Conservation (phyloP, 2,888 invertebrate species). For the Dicyrtoma fusca region DNA sequence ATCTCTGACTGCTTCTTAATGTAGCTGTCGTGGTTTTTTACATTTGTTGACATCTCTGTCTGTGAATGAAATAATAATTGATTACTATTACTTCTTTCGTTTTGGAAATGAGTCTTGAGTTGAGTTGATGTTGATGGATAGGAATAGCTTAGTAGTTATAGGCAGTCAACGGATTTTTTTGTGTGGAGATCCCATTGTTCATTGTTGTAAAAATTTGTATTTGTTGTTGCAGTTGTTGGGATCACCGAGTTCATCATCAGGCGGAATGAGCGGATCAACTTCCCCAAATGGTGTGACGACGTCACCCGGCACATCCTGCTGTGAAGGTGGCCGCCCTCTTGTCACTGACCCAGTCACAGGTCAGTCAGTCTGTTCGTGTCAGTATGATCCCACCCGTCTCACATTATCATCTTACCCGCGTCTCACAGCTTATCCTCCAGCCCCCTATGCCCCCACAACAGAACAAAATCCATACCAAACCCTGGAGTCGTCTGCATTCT, state of each 20-base stretch:
- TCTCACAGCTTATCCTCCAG: conserved; percentile 72
- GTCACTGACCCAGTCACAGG: conserved; percentile 92
- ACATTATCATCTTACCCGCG: conserved; percentile 82
- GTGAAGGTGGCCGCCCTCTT: conserved; percentile 88
- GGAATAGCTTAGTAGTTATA: too few species aligned
- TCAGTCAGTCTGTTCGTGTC: conserved; percentile 90
- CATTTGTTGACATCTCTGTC: too few species aligned
- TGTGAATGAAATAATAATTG: too few species aligned
- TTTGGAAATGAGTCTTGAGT: not conserved
- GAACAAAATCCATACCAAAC: conserved; percentile 92
- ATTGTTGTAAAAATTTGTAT: conserved; percentile 1
- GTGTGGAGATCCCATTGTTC: not conserved
- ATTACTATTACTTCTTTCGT: not conserved
- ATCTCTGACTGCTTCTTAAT: too few species aligned
- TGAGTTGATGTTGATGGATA: not conserved
- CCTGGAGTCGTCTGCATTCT: conserved; percentile 93
- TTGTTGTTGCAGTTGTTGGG: conserved; percentile 49
- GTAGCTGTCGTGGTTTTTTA: too few species aligned
- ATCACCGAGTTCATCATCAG: conserved; percentile 55
- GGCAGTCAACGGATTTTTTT: too few species aligned
- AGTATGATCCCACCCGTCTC: conserved; percentile 85
- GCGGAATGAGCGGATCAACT: conserved; percentile 56
- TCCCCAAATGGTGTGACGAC: conserved; percentile 57
- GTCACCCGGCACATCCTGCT: conserved; percentile 66
- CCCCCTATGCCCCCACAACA: conserved; percentile 73